These are phyloP conservation scores for Eupeodes luniger DNA, from an alignment of 2,888 invertebrate species.

Conservation along the genomic window DNA sequence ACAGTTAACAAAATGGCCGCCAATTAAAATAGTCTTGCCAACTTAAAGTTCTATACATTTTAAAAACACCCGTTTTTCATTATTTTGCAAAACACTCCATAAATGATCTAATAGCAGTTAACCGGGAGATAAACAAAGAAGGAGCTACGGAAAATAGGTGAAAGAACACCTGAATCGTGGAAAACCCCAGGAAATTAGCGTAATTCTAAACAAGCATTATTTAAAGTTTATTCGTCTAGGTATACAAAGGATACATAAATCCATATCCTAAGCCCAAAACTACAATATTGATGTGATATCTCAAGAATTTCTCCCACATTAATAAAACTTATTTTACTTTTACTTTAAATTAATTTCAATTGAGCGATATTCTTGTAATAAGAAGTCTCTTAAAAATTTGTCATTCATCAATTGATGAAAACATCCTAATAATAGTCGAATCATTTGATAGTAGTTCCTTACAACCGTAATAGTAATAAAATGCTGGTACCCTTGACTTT, in stretches of 20 bases:
- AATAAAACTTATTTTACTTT: constrained; percentile 31
- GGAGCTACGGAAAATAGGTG: too few species aligned
- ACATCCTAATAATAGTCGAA: constrained; percentile 53
- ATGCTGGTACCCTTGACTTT: constrained; percentile 67
- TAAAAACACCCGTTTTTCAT: too few species aligned
- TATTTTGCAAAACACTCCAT: too few species aligned
- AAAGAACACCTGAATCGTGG: too few species aligned
- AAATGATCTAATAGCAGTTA: too few species aligned
- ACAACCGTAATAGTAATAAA: constrained; percentile 15
- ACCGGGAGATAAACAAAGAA: too few species aligned
- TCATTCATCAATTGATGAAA: constrained; percentile 56
- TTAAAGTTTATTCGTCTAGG: too few species aligned
- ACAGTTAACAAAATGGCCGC: too few species aligned
- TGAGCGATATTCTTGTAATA: constrained; percentile 33
- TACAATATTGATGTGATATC: not conserved
- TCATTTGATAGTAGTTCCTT: constrained; percentile 34
- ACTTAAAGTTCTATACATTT: too few species aligned
- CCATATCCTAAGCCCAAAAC: not conserved
- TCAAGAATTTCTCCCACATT: constrained; percentile 42
- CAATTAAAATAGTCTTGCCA: too few species aligned
- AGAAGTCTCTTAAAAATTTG: constrained; percentile 54
- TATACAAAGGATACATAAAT: not conserved
- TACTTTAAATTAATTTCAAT: constrained; percentile 46
- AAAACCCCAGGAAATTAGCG: too few species aligned
- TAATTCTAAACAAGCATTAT: too few species aligned